These are phyloP conservation scores for Rhyacichthys aspro DNA, from an alignment of 2,797 vertebrate genomes.

Conservation along the genomic window DNA sequence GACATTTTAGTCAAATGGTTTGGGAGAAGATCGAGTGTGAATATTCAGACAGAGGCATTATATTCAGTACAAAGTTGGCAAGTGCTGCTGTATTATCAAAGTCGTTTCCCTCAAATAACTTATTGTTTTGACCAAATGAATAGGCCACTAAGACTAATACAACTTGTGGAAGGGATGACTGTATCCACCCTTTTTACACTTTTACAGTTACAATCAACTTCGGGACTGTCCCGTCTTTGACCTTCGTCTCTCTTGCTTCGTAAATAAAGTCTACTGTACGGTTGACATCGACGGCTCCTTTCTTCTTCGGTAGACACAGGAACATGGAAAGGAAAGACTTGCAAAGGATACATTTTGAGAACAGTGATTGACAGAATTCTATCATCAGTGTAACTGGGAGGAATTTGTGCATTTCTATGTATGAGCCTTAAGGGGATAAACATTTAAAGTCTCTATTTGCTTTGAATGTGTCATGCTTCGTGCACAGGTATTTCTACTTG, in stretches of 20 bases:
- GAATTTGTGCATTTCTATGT: conserved; percentile 13
- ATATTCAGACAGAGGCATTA: too few species aligned
- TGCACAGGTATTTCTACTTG: conserved; percentile 25
- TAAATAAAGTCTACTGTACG: too few species aligned
- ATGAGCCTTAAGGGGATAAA: conserved; percentile 14
- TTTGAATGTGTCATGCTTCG: conserved; percentile 31
- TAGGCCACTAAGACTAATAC: too few species aligned
- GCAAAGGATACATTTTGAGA: not conserved
- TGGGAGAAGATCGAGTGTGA: too few species aligned
- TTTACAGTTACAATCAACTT: not conserved
- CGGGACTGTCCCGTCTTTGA: not conserved
- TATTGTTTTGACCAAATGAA: too few species aligned
- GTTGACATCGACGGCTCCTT: not conserved
- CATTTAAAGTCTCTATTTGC: conserved; percentile 29
- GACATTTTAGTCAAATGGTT: too few species aligned
- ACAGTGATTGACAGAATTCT: too few species aligned
- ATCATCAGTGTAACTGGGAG: conserved; percentile 17
- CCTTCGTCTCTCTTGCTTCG: too few species aligned
- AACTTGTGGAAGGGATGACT: not conserved
- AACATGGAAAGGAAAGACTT: not conserved
- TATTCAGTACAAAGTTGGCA: too few species aligned
- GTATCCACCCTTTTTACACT: conserved; percentile 4
- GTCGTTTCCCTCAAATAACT: too few species aligned
- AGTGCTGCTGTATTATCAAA: too few species aligned
- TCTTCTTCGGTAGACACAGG: not conserved